A percentile compares a stretch with the other conserved stretches of the same genome.
Evolutionary conservation across 2,113 vertebrate genomes (phyloP).

Genomic region (Meleagris gallopavo): DNA sequence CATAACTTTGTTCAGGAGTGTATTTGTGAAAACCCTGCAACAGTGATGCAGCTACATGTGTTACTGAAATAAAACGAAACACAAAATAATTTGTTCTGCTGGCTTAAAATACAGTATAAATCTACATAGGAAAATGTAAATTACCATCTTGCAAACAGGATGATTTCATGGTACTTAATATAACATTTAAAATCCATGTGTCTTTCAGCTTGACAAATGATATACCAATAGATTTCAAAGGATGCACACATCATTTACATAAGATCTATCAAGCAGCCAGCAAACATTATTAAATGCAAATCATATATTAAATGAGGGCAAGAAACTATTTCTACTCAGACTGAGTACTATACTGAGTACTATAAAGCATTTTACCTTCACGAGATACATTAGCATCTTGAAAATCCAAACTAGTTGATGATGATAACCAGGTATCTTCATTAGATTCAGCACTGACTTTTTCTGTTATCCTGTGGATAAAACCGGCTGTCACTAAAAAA

Average conservation of each 20-base stretch:
- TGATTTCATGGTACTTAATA: background rate
- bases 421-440: background rate
- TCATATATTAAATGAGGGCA: background rate
- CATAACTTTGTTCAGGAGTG: background rate
- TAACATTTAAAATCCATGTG: background rate
- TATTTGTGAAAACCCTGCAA: background rate
- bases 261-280: background rate
- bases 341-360: background rate
- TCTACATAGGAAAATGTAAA: constrained; percentile 22
- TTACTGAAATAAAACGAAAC: background rate
- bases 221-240: background rate
- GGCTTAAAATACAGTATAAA: background rate
- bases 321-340: background rate
- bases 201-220: background rate
- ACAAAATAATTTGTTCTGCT: background rate
- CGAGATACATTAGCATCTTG: background rate
- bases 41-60: background rate
- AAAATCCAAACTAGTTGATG: background rate
- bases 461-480: constrained; percentile 2
- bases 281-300: background rate
- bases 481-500: background rate
- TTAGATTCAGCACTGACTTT: background rate
- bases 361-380: constrained; percentile 39
- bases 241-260: background rate
- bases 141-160: background rate